Conservation (phyloP, 2,888 invertebrate species). For the Thera obeliscata region DNA sequence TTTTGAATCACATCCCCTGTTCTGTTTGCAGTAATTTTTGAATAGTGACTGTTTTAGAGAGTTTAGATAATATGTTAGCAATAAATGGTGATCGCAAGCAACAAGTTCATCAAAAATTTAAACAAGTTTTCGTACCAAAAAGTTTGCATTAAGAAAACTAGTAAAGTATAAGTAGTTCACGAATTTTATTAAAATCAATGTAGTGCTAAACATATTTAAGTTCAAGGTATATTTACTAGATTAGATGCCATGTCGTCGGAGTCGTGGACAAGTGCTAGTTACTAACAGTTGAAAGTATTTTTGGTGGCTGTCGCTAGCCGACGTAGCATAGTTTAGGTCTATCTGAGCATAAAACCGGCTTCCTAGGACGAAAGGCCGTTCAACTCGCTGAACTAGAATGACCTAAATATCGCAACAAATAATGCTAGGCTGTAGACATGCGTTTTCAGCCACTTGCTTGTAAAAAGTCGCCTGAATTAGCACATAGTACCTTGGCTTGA, state of each 20-base stretch:
- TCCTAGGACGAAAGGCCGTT: slow-evolving; percentile 69
- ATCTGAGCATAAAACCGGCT: slow-evolving; percentile 56
- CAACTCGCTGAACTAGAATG: slow-evolving; percentile 74
- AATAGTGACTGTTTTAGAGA: not conserved
- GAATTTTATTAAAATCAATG: no score
- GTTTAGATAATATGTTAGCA: no score
- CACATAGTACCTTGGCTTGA: slow-evolving; percentile 19
- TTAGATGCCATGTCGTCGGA: not conserved
- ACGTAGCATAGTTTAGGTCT: slow-evolving; percentile 41
- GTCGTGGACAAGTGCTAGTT: not conserved
- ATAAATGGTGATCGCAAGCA: not conserved
- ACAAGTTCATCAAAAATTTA: no score
- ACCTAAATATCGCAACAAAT: slow-evolving; percentile 73
- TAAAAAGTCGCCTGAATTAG: slow-evolving; percentile 25
- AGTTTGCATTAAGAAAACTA: no score
- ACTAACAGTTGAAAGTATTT: slow-evolving; percentile 1
- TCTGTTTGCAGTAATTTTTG: not conserved
- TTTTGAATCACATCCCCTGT: not conserved
- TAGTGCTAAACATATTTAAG: no score
- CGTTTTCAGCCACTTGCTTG: slow-evolving; percentile 25
- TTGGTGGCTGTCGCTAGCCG: slow-evolving; percentile 14
- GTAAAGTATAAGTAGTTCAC: no score
- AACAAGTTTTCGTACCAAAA: no score
- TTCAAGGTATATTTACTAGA: no score
- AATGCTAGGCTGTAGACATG: slow-evolving; percentile 44